Evolutionary conservation across 2,113 vertebrate species (phyloP), one percentile per base, ranked within the genome.

Genomic region (Nerophis ophidion): DNA sequence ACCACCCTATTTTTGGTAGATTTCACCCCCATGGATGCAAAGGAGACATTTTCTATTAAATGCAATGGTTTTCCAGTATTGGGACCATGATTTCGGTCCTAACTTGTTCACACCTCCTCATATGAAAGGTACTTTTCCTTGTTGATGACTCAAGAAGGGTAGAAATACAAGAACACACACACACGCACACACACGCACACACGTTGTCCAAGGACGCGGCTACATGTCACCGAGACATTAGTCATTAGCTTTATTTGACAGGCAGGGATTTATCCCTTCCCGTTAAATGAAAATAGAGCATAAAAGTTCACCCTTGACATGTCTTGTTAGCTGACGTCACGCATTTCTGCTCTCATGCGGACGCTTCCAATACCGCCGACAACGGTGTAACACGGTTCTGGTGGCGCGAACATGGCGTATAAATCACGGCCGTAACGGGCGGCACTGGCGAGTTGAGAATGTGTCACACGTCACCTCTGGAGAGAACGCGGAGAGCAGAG

Each of bases 211-310:
- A 64, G 14, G 87, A 86, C 82, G 76, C 71, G 65, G 73, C 77
- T 76, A 79, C 84, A 86, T 87, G 88, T 91, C 86, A 86, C 90
- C 87, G 89, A 82, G 68, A 72, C 73, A 83, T 87, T 89, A 59
- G 83, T 90, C 86, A 83, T 78, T 78, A 65, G 79, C 72, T 76
- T 62, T 86, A 83, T 91, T 88, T 91, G 85, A 90, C 88, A 89
- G 82, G 73, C 73, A 77, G 73, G 77, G 81, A 91, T 91, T 89
- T 87, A 90, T 87, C 80, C 68, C 78, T 73, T 72, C 86, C 82
- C 77, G 81, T 66, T 70, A 71, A 60, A 66, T 66, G 58, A 75
- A 70, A 77, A 75, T 60, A 76, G 64, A 12, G 58, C 57, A 75
- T 60, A 46, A 71, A 52, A 48, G 35, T 67, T 67, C 46, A 65